Evolutionary conservation across 2,113 vertebrate genomes (phyloP), one percentile per base, ranked within the genome.

Genomic region (Daboia siamensis): DNA sequence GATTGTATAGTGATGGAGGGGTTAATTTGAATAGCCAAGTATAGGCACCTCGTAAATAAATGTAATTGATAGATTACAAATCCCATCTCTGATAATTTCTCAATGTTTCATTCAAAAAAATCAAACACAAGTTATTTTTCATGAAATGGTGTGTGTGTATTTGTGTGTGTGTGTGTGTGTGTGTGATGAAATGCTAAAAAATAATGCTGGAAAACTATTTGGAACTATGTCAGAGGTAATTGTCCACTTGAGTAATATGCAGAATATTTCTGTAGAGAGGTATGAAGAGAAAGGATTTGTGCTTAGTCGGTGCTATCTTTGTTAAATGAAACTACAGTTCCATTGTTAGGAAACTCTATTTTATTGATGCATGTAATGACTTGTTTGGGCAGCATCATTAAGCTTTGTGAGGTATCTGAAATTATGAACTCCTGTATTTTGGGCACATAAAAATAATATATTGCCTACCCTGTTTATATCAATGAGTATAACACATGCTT

Each of bases 341-440:
- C 5, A 88, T 48, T 48, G 64, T 33, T 4, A 91, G 5, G 74
- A 89, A 90, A 89, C 56, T 87, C 55, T 89, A 12, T 39, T 88
- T 8, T 93, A 93, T 93, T 51, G 23, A 26, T 89, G 93, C 90
- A 91, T 52, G 0, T 44, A 90, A 94, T 94, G 55, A 91, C 88
- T 52, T 57, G 87, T 26, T 23, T 29, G 91, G 4, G 87, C 23
- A 93, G 86, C 91, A 4, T 54, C 89, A 57, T 93, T 93, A 93
- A 29, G 91, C 26, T 90, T 64, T 95, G 89, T 48, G 87, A 91
- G 20, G 13, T 95, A 96, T 93, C 59, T 94, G 11, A 93, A 94
- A 90, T 91, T 74, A 90, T 87, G 87, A 56, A 59, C 86, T 94
- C 1, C 1, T 7, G 92, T 0, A 88, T 74, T 94, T 93, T 87